phyloP scores from a whole-genome alignment of 2,113 vertebrate genomes.

The Miniopterus natalensis region DNA sequence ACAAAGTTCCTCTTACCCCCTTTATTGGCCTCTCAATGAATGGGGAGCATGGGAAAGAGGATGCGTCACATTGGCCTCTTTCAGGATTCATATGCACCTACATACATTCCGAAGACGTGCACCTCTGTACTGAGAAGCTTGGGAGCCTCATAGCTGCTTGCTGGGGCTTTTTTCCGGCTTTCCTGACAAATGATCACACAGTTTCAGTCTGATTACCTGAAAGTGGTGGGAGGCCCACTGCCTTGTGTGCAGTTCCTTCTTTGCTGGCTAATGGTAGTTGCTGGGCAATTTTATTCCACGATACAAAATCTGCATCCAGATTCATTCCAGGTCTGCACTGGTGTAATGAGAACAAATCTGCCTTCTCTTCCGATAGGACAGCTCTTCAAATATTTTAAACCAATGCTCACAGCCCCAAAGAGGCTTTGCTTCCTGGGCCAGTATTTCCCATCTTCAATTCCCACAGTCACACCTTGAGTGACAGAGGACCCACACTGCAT shows the following conservation, averaged over 20 bases:
- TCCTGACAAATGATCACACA: background rate
- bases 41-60: background rate
- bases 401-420: conserved; percentile 59
- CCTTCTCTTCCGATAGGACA: conserved; percentile 67
- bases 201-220: conserved; percentile 13
- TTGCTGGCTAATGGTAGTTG: conserved; percentile 18
- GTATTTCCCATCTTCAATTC: conserved; percentile 57
- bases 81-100: background rate
- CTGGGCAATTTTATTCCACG: conserved; percentile 58
- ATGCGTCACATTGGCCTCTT: background rate
- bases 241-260: background rate
- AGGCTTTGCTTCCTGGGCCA: conserved; percentile 69
- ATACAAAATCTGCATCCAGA: conserved; percentile 73
- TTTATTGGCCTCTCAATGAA: background rate
- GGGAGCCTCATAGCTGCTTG: background rate
- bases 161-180: background rate
- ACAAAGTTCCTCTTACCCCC: background rate
- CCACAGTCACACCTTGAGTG: conserved; percentile 54
- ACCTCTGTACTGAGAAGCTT: background rate
- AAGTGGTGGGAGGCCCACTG: background rate
- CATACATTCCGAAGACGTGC: background rate
- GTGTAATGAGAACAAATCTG: conserved; percentile 73
- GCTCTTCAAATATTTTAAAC: conserved; percentile 72
- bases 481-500: conserved; percentile 26
- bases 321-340: conserved; percentile 70